Conservation (phyloP, 1,140 invertebrate genomes). For the Teleogryllus occipitalis region DNA sequence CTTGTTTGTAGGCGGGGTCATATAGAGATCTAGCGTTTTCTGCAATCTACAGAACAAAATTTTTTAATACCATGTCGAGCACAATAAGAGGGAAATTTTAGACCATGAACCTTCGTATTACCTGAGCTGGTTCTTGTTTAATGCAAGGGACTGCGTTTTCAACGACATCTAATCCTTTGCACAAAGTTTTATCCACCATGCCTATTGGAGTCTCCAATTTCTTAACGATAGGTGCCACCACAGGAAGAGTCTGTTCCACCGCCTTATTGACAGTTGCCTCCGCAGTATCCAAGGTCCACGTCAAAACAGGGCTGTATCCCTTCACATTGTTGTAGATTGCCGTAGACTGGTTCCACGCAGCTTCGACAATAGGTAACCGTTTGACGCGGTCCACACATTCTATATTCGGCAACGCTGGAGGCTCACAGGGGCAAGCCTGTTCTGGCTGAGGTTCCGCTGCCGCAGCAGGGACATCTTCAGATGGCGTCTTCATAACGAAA, state of each 20-base stretch:
- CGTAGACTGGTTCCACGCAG: conserved; percentile 43
- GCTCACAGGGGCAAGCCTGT: conserved; percentile 29
- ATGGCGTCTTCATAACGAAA: background rate
- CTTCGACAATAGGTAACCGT: conserved; percentile 45
- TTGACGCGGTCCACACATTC: conserved; percentile 46
- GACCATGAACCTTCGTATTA: conserved; percentile 14
- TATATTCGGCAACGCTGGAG: conserved; percentile 54
- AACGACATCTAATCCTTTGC: conserved; percentile 40
- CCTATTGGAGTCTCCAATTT: conserved; percentile 42
- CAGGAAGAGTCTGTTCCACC: conserved; percentile 46
- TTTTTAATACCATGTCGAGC: background rate
- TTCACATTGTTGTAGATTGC: conserved; percentile 48
- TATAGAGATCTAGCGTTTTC: background rate
- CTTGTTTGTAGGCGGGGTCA: background rate
- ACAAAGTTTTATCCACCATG: conserved; percentile 39
- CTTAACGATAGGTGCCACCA: conserved; percentile 50
- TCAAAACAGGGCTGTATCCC: conserved; percentile 47
- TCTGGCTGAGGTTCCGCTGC: background rate
- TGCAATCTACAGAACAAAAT: background rate
- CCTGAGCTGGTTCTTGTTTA: conserved; percentile 36
- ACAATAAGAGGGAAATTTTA: background rate
- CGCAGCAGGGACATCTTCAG: background rate
- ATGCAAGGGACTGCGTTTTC: conserved; percentile 42
- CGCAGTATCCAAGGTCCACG: conserved; percentile 57
- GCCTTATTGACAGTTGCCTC: conserved; percentile 54